These are phyloP conservation scores for Neodiprion virginianus DNA, from an alignment of 1,140 invertebrate genomes.

Conservation along the genomic window DNA sequence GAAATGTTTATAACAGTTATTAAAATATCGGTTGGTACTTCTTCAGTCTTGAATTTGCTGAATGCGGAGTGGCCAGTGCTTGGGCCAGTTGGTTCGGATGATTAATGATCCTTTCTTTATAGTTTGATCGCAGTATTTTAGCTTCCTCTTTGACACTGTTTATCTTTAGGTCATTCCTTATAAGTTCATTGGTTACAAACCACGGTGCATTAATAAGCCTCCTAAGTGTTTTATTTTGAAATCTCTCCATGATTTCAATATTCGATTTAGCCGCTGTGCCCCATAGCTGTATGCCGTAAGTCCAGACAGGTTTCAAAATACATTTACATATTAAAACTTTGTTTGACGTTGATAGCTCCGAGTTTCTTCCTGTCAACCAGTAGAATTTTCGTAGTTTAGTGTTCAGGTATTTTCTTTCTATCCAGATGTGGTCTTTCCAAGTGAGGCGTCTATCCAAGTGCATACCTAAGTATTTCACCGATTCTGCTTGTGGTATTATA, in stretches of 20 bases:
- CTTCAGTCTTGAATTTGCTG: background rate
- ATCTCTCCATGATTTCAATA: conserved; percentile 27
- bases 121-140: background rate
- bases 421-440: conserved; percentile 20
- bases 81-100: background rate
- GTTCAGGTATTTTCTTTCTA: conserved; percentile 29
- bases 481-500: conserved; percentile 21
- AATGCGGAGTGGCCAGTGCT: background rate
- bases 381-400: conserved; percentile 33
- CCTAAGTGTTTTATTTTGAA: conserved; percentile 32
- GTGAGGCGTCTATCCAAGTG: conserved; percentile 20
- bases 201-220: conserved; percentile 31
- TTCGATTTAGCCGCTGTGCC: conserved; percentile 31
- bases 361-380: conserved; percentile 32
- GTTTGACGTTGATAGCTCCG: conserved; percentile 30
- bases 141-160: conserved; percentile 2
- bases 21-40: background rate
- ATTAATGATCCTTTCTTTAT: background rate
- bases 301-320: conserved; percentile 41
- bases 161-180: background rate
- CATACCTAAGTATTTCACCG: conserved; percentile 22
- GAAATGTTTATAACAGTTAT: background rate
- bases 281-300: conserved; percentile 39
- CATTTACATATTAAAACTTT: conserved; percentile 39
- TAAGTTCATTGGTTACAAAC: conserved; percentile 12